Conservation (phyloP, 2,797 vertebrate genomes). For the Tolypeutes matacus region DNA sequence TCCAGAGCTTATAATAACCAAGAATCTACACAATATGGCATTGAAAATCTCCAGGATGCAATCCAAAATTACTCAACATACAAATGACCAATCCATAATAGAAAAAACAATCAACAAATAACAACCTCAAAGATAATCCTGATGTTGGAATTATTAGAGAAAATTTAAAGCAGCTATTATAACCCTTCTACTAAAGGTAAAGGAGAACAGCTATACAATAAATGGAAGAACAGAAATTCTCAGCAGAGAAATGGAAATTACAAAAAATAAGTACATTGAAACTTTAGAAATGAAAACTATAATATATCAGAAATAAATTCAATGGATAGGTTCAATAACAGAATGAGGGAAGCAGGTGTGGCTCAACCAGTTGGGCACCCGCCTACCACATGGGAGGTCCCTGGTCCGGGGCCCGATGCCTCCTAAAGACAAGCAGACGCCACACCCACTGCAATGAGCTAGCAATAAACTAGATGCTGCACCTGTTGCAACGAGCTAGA, state of each 20-base stretch:
- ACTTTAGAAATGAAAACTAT: background rate
- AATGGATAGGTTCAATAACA: background rate
- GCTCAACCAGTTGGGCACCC: no score
- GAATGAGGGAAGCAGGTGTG: background rate
- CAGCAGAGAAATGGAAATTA: background rate
- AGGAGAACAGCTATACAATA: background rate
- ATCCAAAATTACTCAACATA: background rate
- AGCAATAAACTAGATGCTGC: no score
- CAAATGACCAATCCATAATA: background rate
- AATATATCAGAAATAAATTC: background rate
- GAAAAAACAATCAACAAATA: background rate
- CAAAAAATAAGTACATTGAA: background rate
- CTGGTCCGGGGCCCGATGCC: no score
- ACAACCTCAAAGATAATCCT: background rate
- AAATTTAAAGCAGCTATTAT: background rate
- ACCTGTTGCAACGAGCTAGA: no score
- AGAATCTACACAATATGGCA: background rate
- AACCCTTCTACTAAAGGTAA: background rate
- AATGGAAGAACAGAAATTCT: background rate
- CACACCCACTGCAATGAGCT: no score
- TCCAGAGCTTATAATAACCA: background rate
- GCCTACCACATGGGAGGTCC: no score
- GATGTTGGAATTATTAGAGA: background rate
- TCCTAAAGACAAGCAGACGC: no score
- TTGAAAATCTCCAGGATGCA: background rate